Percentiles rank a stretch among this genome's conserved stretches.
Conservation (phyloP, 2,797 vertebrate genomes). For the Iguana delicatissima region DNA sequence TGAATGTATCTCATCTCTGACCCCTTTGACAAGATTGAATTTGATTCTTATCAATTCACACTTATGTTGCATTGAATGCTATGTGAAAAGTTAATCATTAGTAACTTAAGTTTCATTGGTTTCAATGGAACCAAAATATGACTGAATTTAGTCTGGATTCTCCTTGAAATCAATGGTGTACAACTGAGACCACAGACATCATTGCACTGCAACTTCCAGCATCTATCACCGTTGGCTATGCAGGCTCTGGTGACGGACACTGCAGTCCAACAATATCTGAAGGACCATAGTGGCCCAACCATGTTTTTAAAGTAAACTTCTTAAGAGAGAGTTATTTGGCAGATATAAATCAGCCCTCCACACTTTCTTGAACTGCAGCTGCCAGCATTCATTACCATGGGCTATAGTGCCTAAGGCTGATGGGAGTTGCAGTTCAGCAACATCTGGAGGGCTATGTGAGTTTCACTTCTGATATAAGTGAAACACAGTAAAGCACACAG, state of each 20-base stretch:
- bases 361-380: too few relatives aligned
- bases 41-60: background rate
- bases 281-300: background rate
- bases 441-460: too few relatives aligned
- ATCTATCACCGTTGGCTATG: background rate
- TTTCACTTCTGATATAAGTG: too few relatives aligned
- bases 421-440: too few relatives aligned
- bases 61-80: background rate
- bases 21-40: background rate
- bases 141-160: background rate
- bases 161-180: background rate
- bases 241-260: background rate
- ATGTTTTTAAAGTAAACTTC: background rate
- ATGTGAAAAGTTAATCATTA: background rate
- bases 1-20: background rate
- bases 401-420: too few relatives aligned
- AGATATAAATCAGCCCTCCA: background rate
- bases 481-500: too few relatives aligned
- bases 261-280: background rate
- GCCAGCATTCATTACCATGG: too few relatives aligned
- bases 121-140: background rate
- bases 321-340: background rate
- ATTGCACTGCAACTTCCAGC: background rate
- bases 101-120: background rate
- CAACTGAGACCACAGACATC: background rate